These are phyloP conservation scores for Stenolophus ochropezus DNA, from an alignment of 2,888 invertebrate species.

Conservation along the genomic window DNA sequence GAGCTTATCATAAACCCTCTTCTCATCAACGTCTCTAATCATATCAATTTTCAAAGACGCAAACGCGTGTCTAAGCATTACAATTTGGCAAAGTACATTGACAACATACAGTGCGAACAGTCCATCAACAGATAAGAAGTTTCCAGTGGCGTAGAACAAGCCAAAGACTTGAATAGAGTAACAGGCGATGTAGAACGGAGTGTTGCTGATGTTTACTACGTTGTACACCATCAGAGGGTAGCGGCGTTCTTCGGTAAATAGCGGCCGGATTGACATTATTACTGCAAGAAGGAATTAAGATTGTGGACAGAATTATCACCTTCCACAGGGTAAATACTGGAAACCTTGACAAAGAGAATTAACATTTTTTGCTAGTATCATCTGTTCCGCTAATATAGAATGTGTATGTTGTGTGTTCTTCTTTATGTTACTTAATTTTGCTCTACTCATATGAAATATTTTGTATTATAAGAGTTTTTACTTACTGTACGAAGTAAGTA, in stretches of 20 bases:
- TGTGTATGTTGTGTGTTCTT: no score
- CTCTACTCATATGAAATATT: no score
- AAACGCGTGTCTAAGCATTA: constrained; percentile 41
- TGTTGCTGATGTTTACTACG: constrained; percentile 39
- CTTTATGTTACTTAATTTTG: no score
- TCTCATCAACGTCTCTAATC: constrained; percentile 28
- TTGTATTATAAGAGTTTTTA: no score
- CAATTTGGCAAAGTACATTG: constrained; percentile 45
- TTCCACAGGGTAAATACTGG: no score
- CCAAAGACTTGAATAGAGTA: constrained; percentile 26
- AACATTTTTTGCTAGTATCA: no score
- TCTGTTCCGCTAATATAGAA: no score
- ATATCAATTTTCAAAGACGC: constrained; percentile 14
- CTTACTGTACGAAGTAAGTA: no score
- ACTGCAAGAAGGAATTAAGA: neutral
- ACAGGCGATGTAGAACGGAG: neutral
- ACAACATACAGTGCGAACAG: constrained; percentile 37
- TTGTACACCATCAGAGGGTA: constrained; percentile 50
- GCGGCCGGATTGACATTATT: constrained; percentile 10
- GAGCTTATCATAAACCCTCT: constrained; percentile 9
- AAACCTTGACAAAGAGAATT: no score
- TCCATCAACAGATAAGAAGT: constrained; percentile 34
- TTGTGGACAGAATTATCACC: no score
- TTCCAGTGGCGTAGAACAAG: constrained; percentile 25
- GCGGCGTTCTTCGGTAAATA: constrained; percentile 5